These are phyloP conservation scores for Acanthornis magna DNA, from an alignment of 2,797 vertebrate species.

Conservation along the genomic window DNA sequence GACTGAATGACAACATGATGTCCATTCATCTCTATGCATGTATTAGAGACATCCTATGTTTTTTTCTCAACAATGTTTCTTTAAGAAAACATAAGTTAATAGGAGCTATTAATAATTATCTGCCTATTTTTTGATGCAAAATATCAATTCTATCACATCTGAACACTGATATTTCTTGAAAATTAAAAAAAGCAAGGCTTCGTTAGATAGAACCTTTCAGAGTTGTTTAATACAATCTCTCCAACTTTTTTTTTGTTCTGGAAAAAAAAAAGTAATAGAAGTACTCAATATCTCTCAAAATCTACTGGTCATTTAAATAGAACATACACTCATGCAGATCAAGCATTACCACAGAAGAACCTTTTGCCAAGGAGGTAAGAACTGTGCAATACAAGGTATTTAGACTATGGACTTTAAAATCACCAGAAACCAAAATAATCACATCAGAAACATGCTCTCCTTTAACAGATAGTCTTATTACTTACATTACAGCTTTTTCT, in stretches of 20 bases:
- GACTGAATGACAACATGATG: not conserved
- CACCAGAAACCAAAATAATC: not conserved
- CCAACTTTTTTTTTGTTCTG: not conserved
- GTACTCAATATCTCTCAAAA: not conserved
- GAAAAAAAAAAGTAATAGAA: not conserved
- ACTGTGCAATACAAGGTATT: not conserved
- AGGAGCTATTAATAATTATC: not conserved
- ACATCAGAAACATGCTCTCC: not conserved
- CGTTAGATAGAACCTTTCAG: not conserved
- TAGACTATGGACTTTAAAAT: not conserved
- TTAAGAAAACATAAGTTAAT: not conserved
- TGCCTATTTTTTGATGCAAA: not conserved
- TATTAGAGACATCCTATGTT: not conserved
- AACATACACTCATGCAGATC: not conserved
- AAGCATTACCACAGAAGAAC: not conserved
- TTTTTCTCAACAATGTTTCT: not conserved
- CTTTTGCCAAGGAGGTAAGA: not conserved
- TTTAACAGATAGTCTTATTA: not conserved
- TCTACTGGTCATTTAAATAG: not conserved
- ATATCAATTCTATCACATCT: not conserved
- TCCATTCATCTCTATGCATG: not conserved
- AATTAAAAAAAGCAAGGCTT: not conserved
- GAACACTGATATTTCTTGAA: not conserved
- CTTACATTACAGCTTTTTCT: conserved; percentile 87
- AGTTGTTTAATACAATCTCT: not conserved